A percentile compares a stretch with the other conserved stretches of the same genome.
These are phyloP conservation scores for Mesorhabditis spiculigera DNA, from an alignment of 2,888 invertebrate species.

Conservation along the genomic window DNA sequence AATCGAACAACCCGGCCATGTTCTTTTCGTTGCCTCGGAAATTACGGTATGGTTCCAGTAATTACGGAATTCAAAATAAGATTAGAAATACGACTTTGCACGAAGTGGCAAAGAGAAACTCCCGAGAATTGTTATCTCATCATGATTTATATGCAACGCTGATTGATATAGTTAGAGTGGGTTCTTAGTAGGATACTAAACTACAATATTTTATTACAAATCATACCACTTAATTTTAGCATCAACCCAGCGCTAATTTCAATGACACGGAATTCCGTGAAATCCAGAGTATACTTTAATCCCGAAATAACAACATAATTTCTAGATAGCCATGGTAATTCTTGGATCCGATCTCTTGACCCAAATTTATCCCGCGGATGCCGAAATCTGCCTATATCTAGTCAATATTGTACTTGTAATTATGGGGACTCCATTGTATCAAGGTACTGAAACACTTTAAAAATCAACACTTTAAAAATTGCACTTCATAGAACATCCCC, in stretches of 20 bases:
- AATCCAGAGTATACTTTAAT: neutral
- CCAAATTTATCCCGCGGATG: neutral
- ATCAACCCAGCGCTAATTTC: too few species aligned
- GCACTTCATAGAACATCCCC: neutral
- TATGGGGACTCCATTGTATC: neutral
- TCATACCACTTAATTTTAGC: too few species aligned
- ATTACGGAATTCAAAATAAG: neutral
- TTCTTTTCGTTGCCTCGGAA: neutral
- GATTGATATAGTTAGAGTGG: neutral
- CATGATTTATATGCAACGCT: neutral
- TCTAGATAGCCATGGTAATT: too few species aligned
- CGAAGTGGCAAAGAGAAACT: neutral
- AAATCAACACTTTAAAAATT: neutral
- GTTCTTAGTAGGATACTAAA: too few species aligned
- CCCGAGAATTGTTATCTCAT: neutral
- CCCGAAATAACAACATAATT: too few species aligned
- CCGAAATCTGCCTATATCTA: neutral
- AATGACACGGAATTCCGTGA: too few species aligned
- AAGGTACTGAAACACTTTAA: neutral
- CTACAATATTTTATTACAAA: too few species aligned
- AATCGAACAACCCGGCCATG: neutral
- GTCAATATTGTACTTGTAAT: constrained; percentile 5
- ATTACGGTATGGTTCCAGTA: neutral
- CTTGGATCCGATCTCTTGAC: too few species aligned
- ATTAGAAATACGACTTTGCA: neutral